Evolutionary conservation across 2,797 vertebrate species (phyloP).

Genomic region (Enteromius mattozi): DNA sequence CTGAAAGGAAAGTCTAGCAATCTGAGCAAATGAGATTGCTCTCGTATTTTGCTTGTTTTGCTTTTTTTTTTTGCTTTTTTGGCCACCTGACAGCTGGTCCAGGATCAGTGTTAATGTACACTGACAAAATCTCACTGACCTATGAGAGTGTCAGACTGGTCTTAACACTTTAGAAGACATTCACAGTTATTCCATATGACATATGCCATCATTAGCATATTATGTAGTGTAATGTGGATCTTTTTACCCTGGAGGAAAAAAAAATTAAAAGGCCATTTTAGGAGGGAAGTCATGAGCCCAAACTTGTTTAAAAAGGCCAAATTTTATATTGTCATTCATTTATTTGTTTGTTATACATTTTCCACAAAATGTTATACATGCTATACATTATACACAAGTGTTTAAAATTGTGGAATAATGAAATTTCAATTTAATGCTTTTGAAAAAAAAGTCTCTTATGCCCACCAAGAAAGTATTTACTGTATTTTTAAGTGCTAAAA

Average conservation of each 20-base stretch:
- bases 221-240: neutral
- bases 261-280: neutral
- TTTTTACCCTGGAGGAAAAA: neutral
- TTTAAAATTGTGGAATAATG: neutral
- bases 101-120: slow-evolving; percentile 19
- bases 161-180: neutral
- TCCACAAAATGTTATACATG: neutral
- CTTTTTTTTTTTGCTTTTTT: slow-evolving; percentile 35
- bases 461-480: too few species aligned
- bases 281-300: neutral
- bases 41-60: neutral
- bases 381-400: too few species aligned
- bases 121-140: slow-evolving; percentile 3
- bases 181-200: neutral
- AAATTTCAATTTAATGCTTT: too few species aligned
- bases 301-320: neutral
- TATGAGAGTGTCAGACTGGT: neutral
- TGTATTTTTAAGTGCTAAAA: too few species aligned
- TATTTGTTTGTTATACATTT: too few species aligned
- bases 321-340: neutral
- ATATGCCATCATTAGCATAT: slow-evolving; percentile 15
- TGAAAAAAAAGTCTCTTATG: too few species aligned
- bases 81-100: slow-evolving; percentile 56
- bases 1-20: neutral
- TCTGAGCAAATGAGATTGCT: neutral